Evolutionary conservation across 2,113 vertebrate genomes (phyloP).

Genomic region (Rhineura floridana): DNA sequence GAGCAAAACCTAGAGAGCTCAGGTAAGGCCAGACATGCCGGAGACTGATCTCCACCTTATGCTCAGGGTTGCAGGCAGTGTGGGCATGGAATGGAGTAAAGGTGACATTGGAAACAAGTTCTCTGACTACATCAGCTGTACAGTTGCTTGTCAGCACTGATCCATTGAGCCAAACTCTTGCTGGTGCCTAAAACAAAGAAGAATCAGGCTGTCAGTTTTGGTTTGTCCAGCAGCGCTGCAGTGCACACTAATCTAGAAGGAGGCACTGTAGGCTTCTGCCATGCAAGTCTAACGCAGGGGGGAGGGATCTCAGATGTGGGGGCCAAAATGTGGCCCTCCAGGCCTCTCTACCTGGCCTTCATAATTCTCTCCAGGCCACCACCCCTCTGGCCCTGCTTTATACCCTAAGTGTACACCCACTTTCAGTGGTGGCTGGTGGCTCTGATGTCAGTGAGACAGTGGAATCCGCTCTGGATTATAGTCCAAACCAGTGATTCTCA

Average conservation of each 20-base stretch:
- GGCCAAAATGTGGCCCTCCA: no score
- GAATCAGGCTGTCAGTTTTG: neutral
- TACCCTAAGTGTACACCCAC: no score
- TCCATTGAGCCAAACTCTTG: slow-evolving; percentile 71
- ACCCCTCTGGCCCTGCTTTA: no score
- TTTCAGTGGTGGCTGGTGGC: no score
- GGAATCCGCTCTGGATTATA: no score
- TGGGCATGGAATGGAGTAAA: slow-evolving; percentile 62
- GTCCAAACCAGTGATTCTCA: no score
- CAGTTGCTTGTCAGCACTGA: slow-evolving; percentile 66
- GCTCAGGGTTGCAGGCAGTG: slow-evolving; percentile 35
- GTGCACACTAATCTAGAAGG: neutral
- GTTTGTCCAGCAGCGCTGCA: neutral
- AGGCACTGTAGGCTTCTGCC: neutral
- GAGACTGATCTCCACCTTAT: slow-evolving; percentile 66
- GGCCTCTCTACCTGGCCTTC: no score
- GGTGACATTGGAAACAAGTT: slow-evolving; percentile 46
- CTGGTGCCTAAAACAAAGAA: slow-evolving; percentile 66
- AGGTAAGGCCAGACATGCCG: slow-evolving; percentile 71
- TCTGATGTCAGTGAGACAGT: no score
- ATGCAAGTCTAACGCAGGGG: neutral
- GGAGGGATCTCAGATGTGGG: no score
- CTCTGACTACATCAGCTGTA: slow-evolving; percentile 52
- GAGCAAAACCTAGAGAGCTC: slow-evolving; percentile 70
- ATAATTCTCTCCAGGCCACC: no score